These are phyloP conservation scores for Diarsia rubi DNA, from an alignment of 2,888 invertebrate species.

Conservation along the genomic window DNA sequence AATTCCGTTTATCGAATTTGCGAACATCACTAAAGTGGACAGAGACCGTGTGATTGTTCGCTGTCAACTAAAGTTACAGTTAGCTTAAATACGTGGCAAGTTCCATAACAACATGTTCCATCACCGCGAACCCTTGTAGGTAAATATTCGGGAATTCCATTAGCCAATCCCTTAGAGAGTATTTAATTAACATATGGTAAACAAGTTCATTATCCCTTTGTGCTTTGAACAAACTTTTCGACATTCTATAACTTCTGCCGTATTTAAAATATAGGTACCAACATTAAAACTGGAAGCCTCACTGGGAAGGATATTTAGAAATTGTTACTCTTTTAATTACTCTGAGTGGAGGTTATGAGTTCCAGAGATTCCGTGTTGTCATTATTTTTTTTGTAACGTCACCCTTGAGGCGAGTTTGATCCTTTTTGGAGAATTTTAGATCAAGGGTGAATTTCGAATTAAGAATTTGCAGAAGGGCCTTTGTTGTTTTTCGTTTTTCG, in stretches of 20 bases:
- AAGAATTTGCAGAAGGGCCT: constrained; percentile 33
- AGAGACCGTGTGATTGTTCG: constrained; percentile 60
- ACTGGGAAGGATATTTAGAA: constrained; percentile 42
- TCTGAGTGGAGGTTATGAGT: constrained; percentile 42
- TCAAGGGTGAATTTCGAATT: constrained; percentile 45
- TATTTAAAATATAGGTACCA: constrained; percentile 68
- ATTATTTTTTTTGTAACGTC: constrained; percentile 39
- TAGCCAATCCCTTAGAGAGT: constrained; percentile 80
- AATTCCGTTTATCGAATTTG: constrained; percentile 19
- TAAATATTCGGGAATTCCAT: constrained; percentile 81
- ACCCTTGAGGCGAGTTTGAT: constrained; percentile 36
- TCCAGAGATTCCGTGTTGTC: constrained; percentile 39
- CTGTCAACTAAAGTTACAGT: constrained; percentile 50
- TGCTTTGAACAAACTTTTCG: constrained; percentile 74
- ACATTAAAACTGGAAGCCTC: constrained; percentile 42
- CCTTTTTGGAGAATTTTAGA: constrained; percentile 48
- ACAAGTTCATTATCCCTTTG: constrained; percentile 83
- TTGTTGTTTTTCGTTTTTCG: not conserved
- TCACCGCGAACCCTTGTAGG: constrained; percentile 68
- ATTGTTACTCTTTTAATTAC: constrained; percentile 51
- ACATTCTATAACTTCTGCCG: constrained; percentile 68
- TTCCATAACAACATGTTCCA: constrained; percentile 60
- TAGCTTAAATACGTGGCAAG: constrained; percentile 49
- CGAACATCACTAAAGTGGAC: constrained; percentile 51
- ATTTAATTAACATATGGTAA: constrained; percentile 86